A percentile compares a stretch with the other conserved stretches of the same genome.
Conservation (phyloP, 37 sponge, comb jelly and placozoan species). For the Amphimedon queenslandica region DNA sequence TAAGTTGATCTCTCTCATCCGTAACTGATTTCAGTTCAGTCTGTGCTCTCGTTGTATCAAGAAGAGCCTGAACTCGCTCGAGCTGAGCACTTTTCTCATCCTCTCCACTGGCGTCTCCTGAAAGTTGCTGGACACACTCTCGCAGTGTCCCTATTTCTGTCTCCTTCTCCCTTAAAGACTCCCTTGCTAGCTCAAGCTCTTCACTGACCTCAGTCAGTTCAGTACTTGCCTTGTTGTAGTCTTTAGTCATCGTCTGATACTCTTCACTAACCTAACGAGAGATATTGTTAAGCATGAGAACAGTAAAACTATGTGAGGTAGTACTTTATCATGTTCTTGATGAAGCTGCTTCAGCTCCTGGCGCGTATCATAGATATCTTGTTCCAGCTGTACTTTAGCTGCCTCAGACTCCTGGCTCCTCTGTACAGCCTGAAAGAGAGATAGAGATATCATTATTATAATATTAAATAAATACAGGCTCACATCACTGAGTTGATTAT, state of each 20-base stretch:
- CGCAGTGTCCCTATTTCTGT: constrained; percentile 26
- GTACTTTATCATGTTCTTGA: constrained; percentile 28
- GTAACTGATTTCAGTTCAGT: constrained; percentile 18
- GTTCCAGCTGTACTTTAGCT: constrained; percentile 66
- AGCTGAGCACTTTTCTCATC: constrained; percentile 24
- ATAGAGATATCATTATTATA: not conserved
- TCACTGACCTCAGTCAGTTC: not conserved
- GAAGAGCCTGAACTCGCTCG: constrained; percentile 55
- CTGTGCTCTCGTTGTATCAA: constrained; percentile 76
- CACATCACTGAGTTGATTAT: not conserved
- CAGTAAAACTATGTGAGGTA: not conserved
- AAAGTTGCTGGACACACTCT: constrained; percentile 35
- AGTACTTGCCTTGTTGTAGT: not conserved
- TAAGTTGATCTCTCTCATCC: constrained; percentile 33
- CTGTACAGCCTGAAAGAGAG: constrained; percentile 10
- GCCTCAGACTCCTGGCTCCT: constrained; percentile 53
- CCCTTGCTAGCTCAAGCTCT: not conserved
- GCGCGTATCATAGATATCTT: constrained; percentile 41
- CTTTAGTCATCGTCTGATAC: not conserved
- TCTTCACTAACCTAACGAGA: not conserved
- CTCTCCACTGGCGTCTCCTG: constrained; percentile 4
- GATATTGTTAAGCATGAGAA: not conserved
- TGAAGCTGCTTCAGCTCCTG: constrained; percentile 48
- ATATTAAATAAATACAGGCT: not conserved
- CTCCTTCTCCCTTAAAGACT: not conserved